Base-by-base conservation (phyloP, 2,113 vertebrate species). In the Entelurus aequoreus region DNA sequence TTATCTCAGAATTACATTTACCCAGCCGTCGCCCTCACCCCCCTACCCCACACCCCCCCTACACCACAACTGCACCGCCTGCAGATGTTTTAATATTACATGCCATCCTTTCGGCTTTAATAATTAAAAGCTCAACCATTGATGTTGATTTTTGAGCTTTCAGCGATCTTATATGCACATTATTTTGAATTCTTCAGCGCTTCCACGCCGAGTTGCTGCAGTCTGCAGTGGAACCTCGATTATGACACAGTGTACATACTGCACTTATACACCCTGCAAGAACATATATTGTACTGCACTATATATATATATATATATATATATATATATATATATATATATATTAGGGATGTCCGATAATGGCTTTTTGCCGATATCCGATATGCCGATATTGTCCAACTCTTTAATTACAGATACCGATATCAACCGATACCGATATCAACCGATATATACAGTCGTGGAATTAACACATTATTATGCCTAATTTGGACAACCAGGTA, bases 31-130 rank as follows among this genome's bases (percentile, higher is more conserved):
- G 55, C 54, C 40, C 54, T 47, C 66, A 69, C 63, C 68, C 57
- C 74, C 64, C 77, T 64, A 69, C 63, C 68, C 57, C 74, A 62
- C 77, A 3, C 40, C 57, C 47, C 66, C 74, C 64, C 77, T 76
- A 66, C 56, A 69, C 65, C 63, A 65, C 56, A 69, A 79, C 63
- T 73, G 65, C 42, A 80, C 63, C 69, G 82, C 83, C 86, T 84
- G 80, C 80, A 86, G 87, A 87, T 76, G 64, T 80, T 86, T 90
- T 81, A 87, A 89, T 88, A 88, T 90, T 86, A 85, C 78, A 90
- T 89, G 77, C 74, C 68, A 87, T 86, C 81, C 81, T 86, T 86
- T 86, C 76, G 78, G 71, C 80, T 86, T 89, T 80, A 90, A 89
- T 88, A 78, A 87, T 90, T 88, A 81, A 90, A 77, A 56, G 56